Percentiles rank a stretch among this genome's conserved stretches.
These are phyloP conservation scores for Pomacea canaliculata DNA, from an alignment of 2,888 invertebrate species.

Conservation along the genomic window DNA sequence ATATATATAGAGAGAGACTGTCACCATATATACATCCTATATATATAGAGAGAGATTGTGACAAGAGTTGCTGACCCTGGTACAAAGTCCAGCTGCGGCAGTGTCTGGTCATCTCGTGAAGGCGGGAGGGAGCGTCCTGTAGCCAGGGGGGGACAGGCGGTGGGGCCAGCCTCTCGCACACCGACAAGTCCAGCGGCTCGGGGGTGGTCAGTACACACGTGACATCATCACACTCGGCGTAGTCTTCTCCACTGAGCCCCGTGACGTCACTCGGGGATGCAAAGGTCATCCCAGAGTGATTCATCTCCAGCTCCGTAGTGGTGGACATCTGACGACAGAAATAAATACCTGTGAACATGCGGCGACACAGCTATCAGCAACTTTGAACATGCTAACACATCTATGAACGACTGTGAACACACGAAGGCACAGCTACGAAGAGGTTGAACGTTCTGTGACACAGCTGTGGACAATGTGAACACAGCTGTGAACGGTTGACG, in stretches of 20 bases:
- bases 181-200: background rate
- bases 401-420: too few species aligned
- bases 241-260: background rate
- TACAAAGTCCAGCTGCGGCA: constrained; percentile 16
- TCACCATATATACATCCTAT: too few species aligned
- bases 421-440: too few species aligned
- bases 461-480: too few species aligned
- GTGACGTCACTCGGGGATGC: background rate
- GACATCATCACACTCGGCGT: background rate
- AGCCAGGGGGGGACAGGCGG: constrained; percentile 19
- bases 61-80: background rate
- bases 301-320: background rate
- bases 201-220: constrained; percentile 1
- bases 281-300: background rate
- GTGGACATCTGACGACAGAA: background rate
- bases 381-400: too few species aligned
- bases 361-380: too few species aligned
- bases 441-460: too few species aligned
- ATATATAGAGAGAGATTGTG: background rate
- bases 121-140: constrained; percentile 2
- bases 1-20: too few species aligned
- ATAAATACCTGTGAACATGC: background rate
- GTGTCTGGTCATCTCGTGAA: constrained; percentile 14
- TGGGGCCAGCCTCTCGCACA: constrained; percentile 17
- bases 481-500: too few species aligned